Conservation (phyloP, 2,797 vertebrate species). For the Tapera naevia region DNA sequence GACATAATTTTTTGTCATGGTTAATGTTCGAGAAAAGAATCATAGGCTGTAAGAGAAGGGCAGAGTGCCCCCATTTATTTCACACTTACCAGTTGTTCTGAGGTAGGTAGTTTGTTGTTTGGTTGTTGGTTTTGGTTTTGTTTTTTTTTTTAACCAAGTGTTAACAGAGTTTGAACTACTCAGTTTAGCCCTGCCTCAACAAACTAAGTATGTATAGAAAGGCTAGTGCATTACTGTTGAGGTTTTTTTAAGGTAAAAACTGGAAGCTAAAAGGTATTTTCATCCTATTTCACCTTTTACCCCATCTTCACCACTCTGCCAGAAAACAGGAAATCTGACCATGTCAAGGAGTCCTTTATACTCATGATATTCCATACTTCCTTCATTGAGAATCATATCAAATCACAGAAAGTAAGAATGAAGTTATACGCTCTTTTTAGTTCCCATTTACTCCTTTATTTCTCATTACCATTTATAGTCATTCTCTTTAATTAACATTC, state of each 20-base stretch:
- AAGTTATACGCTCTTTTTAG: neutral
- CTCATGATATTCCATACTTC: neutral
- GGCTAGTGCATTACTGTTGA: neutral
- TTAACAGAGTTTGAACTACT: neutral
- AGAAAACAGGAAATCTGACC: neutral
- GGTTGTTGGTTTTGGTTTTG: too few relatives aligned
- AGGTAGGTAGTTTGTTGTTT: neutral
- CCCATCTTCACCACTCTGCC: neutral
- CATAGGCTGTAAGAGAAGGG: neutral
- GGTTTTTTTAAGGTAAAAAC: neutral
- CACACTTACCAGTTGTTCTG: neutral
- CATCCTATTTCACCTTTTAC: neutral
- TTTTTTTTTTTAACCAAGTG: neutral
- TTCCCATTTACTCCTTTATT: neutral
- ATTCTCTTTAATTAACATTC: neutral
- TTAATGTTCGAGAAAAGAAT: neutral
- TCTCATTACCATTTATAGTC: neutral
- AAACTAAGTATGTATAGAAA: neutral
- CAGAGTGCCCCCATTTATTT: neutral
- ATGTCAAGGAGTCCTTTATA: neutral
- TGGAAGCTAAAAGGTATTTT: neutral
- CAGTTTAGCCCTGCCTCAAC: neutral
- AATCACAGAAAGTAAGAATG: neutral
- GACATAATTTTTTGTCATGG: neutral
- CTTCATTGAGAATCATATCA: neutral